Evolutionary conservation across 2,888 invertebrate genomes (phyloP).

Genomic region (Aspidiotus rigidus): DNA sequence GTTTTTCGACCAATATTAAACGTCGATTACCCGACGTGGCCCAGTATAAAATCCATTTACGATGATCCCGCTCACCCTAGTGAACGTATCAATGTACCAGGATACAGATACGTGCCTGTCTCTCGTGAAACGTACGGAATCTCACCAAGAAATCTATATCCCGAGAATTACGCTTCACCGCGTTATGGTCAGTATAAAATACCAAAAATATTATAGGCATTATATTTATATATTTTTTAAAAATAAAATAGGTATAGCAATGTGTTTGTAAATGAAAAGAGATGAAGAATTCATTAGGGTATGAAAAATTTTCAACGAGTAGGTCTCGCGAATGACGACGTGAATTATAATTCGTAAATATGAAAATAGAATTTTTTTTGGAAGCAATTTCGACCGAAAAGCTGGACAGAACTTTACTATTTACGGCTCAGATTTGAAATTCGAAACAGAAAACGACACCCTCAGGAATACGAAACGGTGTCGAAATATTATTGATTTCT

Average conservation of each 20-base stretch:
- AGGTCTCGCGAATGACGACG: too few relatives aligned
- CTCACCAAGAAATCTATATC: conserved; percentile 76
- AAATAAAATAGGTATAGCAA: neutral
- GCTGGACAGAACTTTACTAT: too few relatives aligned
- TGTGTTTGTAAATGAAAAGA: too few relatives aligned
- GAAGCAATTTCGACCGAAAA: too few relatives aligned
- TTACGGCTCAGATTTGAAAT: too few relatives aligned
- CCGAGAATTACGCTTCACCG: conserved; percentile 70
- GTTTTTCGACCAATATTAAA: conserved; percentile 54
- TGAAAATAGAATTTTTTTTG: too few relatives aligned
- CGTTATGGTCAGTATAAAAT: conserved; percentile 40
- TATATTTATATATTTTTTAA: neutral
- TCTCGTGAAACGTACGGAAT: conserved; percentile 85
- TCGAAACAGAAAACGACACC: too few relatives aligned
- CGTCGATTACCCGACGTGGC: conserved; percentile 61
- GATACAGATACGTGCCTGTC: conserved; percentile 83
- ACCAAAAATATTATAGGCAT: neutral
- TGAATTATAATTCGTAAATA: too few relatives aligned
- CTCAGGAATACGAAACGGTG: too few relatives aligned
- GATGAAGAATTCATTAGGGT: too few relatives aligned
- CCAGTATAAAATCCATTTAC: conserved; percentile 75
- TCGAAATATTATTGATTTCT: too few relatives aligned
- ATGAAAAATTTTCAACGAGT: too few relatives aligned
- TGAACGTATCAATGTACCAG: conserved; percentile 76
- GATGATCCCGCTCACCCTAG: conserved; percentile 71